phyloP scores from a whole-genome alignment of 30 jellyfish, hydroid and myxozoan species.

The Cassiopea andromeda region DNA sequence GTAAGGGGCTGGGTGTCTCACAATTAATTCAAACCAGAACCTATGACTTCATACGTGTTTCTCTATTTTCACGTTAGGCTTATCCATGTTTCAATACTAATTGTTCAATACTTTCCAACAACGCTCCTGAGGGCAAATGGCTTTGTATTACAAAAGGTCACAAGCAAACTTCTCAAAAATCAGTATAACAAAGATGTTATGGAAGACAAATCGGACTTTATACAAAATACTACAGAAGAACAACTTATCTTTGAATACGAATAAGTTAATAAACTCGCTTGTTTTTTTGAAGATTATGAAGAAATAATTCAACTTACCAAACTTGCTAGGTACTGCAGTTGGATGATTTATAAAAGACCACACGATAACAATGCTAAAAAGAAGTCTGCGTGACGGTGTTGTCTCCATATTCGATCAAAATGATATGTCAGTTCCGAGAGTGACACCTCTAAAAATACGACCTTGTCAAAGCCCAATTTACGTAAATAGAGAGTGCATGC shows the following conservation, averaged over 20 bases:
- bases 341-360: neutral
- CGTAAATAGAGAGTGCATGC: slow-evolving; percentile 10
- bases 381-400: slow-evolving; percentile 1
- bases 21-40: too few species aligned
- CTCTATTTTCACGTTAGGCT: too few species aligned
- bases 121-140: too few species aligned
- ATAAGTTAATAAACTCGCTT: neutral
- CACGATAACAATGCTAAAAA: neutral
- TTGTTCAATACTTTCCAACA: too few species aligned
- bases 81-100: too few species aligned
- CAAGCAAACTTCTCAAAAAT: too few species aligned
- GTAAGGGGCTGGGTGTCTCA: too few species aligned
- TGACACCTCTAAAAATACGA: slow-evolving; percentile 52
- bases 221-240: too few species aligned
- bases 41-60: too few species aligned
- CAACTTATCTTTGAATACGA: neutral
- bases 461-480: neutral
- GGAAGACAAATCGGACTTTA: too few species aligned
- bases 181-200: too few species aligned
- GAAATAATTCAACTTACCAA: neutral
- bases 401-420: slow-evolving; percentile 16
- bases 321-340: neutral
- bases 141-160: too few species aligned
- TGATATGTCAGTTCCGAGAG: slow-evolving; percentile 11
- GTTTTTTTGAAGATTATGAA: neutral